Evolutionary conservation across 1,140 invertebrate genomes (phyloP), one percentile per base, ranked within the genome.

Genomic region (Drosophila guanche): DNA sequence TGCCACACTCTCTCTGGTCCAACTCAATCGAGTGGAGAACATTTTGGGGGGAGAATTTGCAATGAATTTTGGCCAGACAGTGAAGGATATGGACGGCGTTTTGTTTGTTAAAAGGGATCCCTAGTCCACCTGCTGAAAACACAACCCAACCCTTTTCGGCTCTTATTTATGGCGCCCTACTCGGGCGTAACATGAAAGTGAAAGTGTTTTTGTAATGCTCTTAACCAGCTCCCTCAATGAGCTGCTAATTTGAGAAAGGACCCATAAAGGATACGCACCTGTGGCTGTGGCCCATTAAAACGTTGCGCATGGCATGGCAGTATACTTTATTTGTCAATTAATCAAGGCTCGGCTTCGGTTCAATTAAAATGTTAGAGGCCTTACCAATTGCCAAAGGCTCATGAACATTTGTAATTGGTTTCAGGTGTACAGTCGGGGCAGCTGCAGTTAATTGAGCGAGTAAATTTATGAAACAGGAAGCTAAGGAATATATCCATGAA

Each of bases 191-290:
- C 69, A 74, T 74, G 70, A 73, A 74, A 73, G 70, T 25, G 69
- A 73, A 73, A 74, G 70, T 74, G 69, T 74, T 74, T 55, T 57
- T 73, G 25, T 37, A 74, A 74, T 74, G 70, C 70, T 74, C 59
- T 65, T 73, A 65, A 27, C 47, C 70, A 40, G 47, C 45, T 33
- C n/a, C 45, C 45, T 45, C 57, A 70, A 74, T 52, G 70, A 73
- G 70, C 70, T 74, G 70, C 70, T 74, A 74, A 74, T 74, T 74
- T 74, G 70, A 72, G 53, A 56, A 74, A 74, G 60, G 69, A 40
- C n/a, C 69, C 59, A 53, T 73, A 63, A 73, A 73, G 16, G 16
- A 27, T 5, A 12, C 52, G 52, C 70, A 73, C 70, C 70, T 74
- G 70, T 74, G 70, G 70, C 59, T 53, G 69, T 20, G 16, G 16